Evolutionary conservation across 1,140 invertebrate species (phyloP), one percentile per base, ranked within the genome.

Genomic region (Drosophila equinoxialis): DNA sequence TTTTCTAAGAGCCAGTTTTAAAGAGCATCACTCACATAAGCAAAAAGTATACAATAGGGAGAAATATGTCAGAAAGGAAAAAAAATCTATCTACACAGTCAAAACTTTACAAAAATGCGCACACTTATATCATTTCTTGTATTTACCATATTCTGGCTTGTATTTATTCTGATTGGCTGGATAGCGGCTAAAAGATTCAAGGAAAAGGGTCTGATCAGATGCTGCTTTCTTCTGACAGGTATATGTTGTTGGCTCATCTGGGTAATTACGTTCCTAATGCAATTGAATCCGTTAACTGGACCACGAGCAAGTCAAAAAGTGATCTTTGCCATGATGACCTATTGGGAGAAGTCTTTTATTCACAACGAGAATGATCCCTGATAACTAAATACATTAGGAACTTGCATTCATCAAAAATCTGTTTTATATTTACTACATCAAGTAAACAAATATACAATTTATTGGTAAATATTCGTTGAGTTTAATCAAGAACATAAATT

Each of bases 241-340:
- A 39, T 71, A 23, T 87, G 84, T 62, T 89, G 84, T 65, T 87
- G 82, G 65, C 39, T 87, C 0, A 55, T 82, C 37, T 87, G 84
- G 84, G 1, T 80, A 14, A 8, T 71, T 35, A 75, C 85, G 10
- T 89, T 84, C 17, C 33, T 87, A 11, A 84, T 87, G 84, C 84
- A 87, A 30, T 3, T 87, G 37, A 87, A 87, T 62, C 84, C 84
- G 0, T 37, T 87, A 17, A 14, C 68, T 4, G 84, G 84, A 1
- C 84, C 84, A 3, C 45, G 69, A 0, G 41, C 54, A 6, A 8
- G 26, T n/a, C 74, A 80, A 26, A 55, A 5, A 3, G 2, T 55
- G 3, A 45, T 89, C 4, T 73, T 33, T 10, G 85, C 42, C 10
- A 79, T 89, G 30, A 68, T 73, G 10, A 45, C 26, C 26, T 87